Conservation (phyloP, 2,888 invertebrate genomes). For the Rhagophthalmus giganteus region DNA sequence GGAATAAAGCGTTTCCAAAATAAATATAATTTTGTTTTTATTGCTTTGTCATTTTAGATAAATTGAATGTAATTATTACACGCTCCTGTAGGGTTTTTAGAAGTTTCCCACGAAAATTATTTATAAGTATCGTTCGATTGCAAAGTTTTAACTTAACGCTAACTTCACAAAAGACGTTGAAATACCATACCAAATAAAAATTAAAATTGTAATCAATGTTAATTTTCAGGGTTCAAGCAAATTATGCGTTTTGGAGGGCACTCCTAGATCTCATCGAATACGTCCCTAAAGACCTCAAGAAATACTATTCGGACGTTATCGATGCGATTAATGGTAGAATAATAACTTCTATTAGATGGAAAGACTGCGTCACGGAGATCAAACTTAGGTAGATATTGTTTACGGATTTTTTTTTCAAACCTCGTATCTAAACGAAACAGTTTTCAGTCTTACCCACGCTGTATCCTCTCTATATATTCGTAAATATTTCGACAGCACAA, state of each 20-base stretch:
- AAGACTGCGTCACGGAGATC: constrained; percentile 76
- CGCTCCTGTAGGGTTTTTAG: no score
- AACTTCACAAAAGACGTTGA: no score
- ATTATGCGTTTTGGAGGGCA: constrained; percentile 88
- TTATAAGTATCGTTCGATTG: no score
- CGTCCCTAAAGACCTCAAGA: constrained; percentile 71
- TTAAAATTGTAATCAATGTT: no score
- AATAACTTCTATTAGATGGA: constrained; percentile 76
- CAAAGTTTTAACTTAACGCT: no score
- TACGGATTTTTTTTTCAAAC: background rate
- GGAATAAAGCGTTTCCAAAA: no score
- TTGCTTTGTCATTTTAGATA: no score
- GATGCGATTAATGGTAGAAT: constrained; percentile 76
- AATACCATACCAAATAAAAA: no score
- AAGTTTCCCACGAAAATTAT: no score
- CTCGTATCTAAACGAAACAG: background rate
- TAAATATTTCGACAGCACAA: constrained; percentile 51
- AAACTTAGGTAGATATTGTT: constrained; percentile 9
- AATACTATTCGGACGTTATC: constrained; percentile 73
- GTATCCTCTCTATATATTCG: constrained; percentile 75
- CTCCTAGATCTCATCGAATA: constrained; percentile 75
- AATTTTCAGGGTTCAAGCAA: constrained; percentile 68
- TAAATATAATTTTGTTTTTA: no score
- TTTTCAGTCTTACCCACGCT: constrained; percentile 63
- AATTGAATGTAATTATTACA: no score